Base-by-base conservation (phyloP, 92 coral and sea anemone genomes). In the Epizoanthus fatuus region DNA sequence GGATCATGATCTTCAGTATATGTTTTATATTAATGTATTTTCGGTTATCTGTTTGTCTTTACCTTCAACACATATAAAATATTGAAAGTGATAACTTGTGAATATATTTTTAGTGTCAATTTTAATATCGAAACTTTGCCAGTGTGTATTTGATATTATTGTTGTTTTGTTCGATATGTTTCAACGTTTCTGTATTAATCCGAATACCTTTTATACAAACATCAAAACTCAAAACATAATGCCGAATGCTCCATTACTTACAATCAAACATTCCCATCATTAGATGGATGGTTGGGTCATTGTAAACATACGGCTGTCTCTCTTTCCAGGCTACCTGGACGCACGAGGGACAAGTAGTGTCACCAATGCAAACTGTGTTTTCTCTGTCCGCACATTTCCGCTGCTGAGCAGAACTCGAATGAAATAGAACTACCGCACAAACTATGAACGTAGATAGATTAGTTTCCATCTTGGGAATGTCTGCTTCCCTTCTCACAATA, bases 351-450 rank as follows among this genome's bases (percentile, higher is more conserved):
- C 69, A 63, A 63, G 20, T 25, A 4, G 69, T 38, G 13, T 25
- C 69, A 7, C 69, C 69, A 15, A 37, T 32, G 38, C 69, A 63
- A 22, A 38, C 15, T 20, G 12, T 63, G 35, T 19, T 22, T 4
- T 15, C 15, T 25, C 38, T 63, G 15, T 63, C 14, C 13, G 4
- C 38, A 22, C 38, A 38, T 4, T 38, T 10, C 0, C n/a, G 42
- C 15, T 63, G 69, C 5, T 63, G 69, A 29, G 69, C 69, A 63
- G 15, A 63, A 38, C 42, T 63, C 40, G 69, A 63, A 63, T 15
- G 20, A 29, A 29, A 63, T 15, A 12, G 69, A 63, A 63, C 16
- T 3, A 15, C 32, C 37, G 15, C 69, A 11, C 42, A 63, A 38
- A 63, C 32, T 25, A 63, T 63, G 0, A 32, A 32, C 42, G 4